These are phyloP conservation scores for Beris morrisii DNA, from an alignment of 2,888 invertebrate genomes.

Conservation along the genomic window DNA sequence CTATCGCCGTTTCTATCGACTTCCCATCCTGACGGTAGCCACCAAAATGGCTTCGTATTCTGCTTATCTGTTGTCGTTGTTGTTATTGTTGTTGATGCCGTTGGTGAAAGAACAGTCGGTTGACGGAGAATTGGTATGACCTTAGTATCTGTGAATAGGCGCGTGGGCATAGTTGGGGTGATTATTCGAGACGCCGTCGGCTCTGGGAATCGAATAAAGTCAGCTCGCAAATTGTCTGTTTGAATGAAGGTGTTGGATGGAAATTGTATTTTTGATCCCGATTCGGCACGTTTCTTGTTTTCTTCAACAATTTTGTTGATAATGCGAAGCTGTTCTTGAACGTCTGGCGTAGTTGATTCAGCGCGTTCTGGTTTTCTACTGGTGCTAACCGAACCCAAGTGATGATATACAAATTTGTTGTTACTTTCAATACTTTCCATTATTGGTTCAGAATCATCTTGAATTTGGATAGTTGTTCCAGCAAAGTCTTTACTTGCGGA, in stretches of 20 bases:
- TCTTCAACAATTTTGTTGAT: slow-evolving; percentile 40
- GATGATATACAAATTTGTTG: slow-evolving; percentile 40
- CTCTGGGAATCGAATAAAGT: slow-evolving; percentile 36
- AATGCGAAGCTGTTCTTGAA: slow-evolving; percentile 36
- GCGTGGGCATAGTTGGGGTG: slow-evolving; percentile 10
- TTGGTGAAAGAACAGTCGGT: slow-evolving; percentile 36
- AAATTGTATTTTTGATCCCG: slow-evolving; percentile 24
- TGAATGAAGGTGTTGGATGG: slow-evolving; percentile 26
- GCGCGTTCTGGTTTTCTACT: slow-evolving; percentile 4
- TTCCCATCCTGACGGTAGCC: slow-evolving; percentile 52
- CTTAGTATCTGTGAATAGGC: slow-evolving; percentile 1
- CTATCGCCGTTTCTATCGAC: slow-evolving; percentile 47
- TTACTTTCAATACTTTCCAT: slow-evolving; percentile 35
- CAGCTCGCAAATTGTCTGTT: slow-evolving; percentile 19
- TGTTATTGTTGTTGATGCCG: slow-evolving; percentile 27
- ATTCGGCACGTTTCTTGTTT: slow-evolving; percentile 30
- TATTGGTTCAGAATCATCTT: slow-evolving; percentile 21
- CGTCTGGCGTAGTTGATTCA: slow-evolving; percentile 13
- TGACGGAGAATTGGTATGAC: slow-evolving; percentile 24
- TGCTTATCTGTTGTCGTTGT: slow-evolving; percentile 7
- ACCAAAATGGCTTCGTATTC: slow-evolving; percentile 50
- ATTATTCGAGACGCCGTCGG: slow-evolving; percentile 10
- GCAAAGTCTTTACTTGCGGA: neutral
- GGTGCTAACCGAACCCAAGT: slow-evolving; percentile 26
- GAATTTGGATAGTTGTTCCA: neutral